A percentile compares a stretch with the other conserved stretches of the same genome.
Conservation (phyloP, 2,888 invertebrate genomes). For the Eutolmus rufibarbis region DNA sequence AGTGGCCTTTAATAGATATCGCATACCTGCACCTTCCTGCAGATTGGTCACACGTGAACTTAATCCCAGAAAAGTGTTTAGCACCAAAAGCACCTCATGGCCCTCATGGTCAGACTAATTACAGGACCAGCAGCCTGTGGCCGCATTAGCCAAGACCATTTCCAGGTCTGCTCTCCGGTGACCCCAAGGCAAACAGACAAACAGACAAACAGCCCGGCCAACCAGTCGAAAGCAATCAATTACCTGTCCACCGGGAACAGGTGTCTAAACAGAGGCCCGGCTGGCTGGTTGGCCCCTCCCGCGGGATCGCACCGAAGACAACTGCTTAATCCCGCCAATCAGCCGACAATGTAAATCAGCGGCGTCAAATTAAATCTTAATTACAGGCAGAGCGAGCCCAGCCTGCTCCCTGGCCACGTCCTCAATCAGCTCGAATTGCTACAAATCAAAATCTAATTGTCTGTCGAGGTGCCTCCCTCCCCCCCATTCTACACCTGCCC, state of each 20-base stretch:
- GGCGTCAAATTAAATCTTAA: slow-evolving; percentile 32
- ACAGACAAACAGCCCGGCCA: background rate
- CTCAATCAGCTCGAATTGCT: slow-evolving; percentile 42
- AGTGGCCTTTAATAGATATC: background rate
- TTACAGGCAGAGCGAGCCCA: background rate
- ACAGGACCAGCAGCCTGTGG: background rate
- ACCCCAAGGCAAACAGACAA: background rate
- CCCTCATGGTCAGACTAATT: background rate
- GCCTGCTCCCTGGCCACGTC: slow-evolving; percentile 9
- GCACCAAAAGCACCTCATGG: background rate
- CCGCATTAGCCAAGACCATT: background rate
- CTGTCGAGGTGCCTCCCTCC: background rate
- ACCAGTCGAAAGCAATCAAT: background rate
- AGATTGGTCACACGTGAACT: background rate
- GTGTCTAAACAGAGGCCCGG: background rate
- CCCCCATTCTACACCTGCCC: background rate
- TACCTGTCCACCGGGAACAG: background rate
- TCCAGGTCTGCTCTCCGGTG: background rate
- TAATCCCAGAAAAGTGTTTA: background rate
- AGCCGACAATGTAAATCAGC: background rate
- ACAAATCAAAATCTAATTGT: slow-evolving; percentile 45
- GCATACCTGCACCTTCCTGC: background rate
- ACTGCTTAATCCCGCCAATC: slow-evolving; percentile 17
- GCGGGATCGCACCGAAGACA: background rate
- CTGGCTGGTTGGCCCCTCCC: background rate